Base-by-base conservation (phyloP, 2,797 vertebrate genomes). In the Eulemur coronatus region DNA sequence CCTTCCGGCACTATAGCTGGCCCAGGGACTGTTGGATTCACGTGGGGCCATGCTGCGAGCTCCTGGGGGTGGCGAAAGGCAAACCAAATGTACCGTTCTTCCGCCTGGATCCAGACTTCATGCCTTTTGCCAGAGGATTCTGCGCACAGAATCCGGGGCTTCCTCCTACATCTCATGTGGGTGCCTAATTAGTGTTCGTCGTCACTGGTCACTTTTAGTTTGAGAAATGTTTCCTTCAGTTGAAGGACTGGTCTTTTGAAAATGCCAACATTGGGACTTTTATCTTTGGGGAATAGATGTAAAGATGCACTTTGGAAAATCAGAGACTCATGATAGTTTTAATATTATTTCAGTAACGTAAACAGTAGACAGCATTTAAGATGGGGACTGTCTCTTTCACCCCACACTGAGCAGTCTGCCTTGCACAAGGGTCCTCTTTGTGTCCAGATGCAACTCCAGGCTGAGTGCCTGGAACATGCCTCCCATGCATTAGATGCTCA, bases 401-500 rank as follows among this genome's bases (percentile, higher is more conserved):
- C 7, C 5, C 17, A 15, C 26, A 78, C 13, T 4, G 9, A 12
- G 22, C 18, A 52, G 38, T 87, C 38, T 73, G 33, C n/a, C 52
- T 63, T 10, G 9, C 50, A 11, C 43, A 46, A 48, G 35, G 7
- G 15, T 89, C 41, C 69, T 48, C 41, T 55, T 78, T 61, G 38
- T 89, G 82, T 94, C 41, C 73, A 81, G 73, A 28, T 69, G n/a
- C 67, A 43, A 9, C 15, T 88, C 26, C n/a, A 92, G 35, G 59
- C 22, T 55, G 55, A 70, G 26, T 65, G 80, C 41, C 75, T 93
- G 87, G 87, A 96, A 61, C 61, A 70, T 28, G 22, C 41, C 89
- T 93, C 46, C 17, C 50, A 80, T 85, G 73, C 93, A 79, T 90
- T 70, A 90, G 84, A 84, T 63, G 52, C 80, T 87, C 70, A 92